phyloP scores from a whole-genome alignment of 2,888 invertebrate genomes.

The Zaprionus bogoriensis region DNA sequence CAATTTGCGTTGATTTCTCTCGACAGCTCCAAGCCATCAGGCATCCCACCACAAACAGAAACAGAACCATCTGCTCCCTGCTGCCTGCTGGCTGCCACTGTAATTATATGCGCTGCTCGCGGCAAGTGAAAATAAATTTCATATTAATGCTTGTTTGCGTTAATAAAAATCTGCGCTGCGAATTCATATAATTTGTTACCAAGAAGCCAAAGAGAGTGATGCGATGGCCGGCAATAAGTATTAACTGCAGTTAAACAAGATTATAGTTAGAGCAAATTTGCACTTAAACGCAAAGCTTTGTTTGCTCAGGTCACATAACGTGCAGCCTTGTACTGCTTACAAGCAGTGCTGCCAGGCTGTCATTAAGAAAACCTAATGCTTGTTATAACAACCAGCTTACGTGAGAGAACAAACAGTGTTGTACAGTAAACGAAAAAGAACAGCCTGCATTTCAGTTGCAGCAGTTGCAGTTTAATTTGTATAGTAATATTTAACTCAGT shows the following conservation, averaged over 20 bases:
- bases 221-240: neutral
- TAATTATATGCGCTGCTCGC: conserved; percentile 49
- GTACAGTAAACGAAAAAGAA: neutral
- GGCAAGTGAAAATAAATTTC: conserved; percentile 61
- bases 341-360: conserved; percentile 29
- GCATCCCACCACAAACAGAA: conserved; percentile 16
- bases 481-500: neutral
- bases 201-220: conserved; percentile 22
- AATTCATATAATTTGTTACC: conserved; percentile 46
- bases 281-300: neutral
- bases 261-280: neutral
- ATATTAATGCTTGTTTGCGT: conserved; percentile 75
- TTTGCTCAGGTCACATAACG: neutral
- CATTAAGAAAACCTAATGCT: too few species aligned
- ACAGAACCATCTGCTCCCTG: conserved; percentile 34
- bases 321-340: neutral
- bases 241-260: neutral
- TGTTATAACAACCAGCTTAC: conserved; percentile 29
- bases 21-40: conserved; percentile 56
- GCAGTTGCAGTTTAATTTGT: fast-evolving
- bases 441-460: neutral
- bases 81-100: too few species aligned
- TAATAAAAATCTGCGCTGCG: conserved; percentile 63
- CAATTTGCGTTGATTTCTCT: conserved; percentile 75
- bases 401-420: conserved; percentile 22